These are phyloP conservation scores for Aporophyla lueneburgensis DNA, from an alignment of 2,888 invertebrate species.

Conservation along the genomic window DNA sequence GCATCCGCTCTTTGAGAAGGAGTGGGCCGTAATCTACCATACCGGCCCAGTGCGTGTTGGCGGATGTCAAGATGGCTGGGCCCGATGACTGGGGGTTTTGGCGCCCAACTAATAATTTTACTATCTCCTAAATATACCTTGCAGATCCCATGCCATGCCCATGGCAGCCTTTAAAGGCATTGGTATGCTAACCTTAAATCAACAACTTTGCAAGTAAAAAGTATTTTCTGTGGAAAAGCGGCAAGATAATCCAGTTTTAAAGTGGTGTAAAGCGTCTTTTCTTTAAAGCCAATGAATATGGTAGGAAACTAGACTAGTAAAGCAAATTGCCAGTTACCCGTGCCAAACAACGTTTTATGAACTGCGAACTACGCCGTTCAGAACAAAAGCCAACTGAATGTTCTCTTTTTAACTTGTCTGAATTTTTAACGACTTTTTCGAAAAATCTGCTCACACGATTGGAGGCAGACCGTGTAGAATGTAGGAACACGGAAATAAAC, in stretches of 20 bases:
- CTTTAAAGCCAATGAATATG: conserved; percentile 6
- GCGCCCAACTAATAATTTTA: conserved; percentile 6
- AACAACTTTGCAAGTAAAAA: conserved; percentile 2
- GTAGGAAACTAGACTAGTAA: conserved; percentile 18
- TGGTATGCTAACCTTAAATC: not conserved
- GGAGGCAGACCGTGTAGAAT: not conserved
- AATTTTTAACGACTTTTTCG: conserved; percentile 12
- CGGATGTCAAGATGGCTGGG: too few species aligned
- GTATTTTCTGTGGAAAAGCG: conserved; percentile 4
- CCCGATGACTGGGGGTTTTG: not conserved
- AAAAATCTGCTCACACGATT: not conserved
- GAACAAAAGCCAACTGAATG: conserved; percentile 37
- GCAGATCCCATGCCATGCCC: not conserved
- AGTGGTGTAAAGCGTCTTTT: conserved; percentile 1
- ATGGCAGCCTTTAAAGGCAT: not conserved
- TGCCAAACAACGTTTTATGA: conserved; percentile 43
- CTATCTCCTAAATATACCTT: conserved; percentile 8
- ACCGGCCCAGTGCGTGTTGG: too few species aligned
- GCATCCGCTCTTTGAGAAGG: too few species aligned
- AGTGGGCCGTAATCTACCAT: too few species aligned
- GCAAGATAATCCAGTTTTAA: conserved; percentile 21
- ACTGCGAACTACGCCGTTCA: conserved; percentile 33
- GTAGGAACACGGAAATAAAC: not conserved
- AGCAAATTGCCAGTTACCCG: conserved; percentile 32
- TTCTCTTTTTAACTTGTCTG: conserved; percentile 35